Evolutionary conservation across 2,113 vertebrate genomes (phyloP).

Genomic region (Channa argus): DNA sequence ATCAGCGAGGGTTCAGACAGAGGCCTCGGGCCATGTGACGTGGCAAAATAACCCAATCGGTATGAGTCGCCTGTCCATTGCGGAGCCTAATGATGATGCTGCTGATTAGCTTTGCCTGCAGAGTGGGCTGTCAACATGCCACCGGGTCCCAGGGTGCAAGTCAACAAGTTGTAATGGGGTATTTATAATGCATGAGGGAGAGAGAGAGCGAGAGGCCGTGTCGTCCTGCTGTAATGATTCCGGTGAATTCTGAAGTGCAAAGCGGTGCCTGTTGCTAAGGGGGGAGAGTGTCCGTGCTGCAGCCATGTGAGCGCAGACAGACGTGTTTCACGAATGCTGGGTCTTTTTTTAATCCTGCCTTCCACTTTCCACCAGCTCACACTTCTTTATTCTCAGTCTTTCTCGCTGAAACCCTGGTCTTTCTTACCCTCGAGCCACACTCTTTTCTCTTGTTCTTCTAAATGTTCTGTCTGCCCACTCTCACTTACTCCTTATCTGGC

Average conservation of each 20-base stretch:
- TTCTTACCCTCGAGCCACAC: conserved; percentile 44
- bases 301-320: conserved; percentile 20
- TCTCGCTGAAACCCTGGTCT: conserved; percentile 20
- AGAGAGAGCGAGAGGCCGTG: not conserved
- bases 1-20: conserved; percentile 33
- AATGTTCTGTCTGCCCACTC: conserved; percentile 23
- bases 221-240: conserved; percentile 39
- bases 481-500: conserved; percentile 30
- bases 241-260: conserved; percentile 54
- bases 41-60: conserved; percentile 64
- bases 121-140: conserved; percentile 56
- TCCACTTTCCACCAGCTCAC: conserved; percentile 24
- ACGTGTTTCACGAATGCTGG: conserved; percentile 53
- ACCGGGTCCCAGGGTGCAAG: conserved; percentile 36
- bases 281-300: conserved; percentile 32
- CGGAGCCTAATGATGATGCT: conserved; percentile 54
- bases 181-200: conserved; percentile 66
- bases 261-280: conserved; percentile 47
- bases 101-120: conserved; percentile 61
- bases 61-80: conserved; percentile 15
- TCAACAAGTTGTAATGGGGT: conserved; percentile 72
- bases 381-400: conserved; percentile 38
- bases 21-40: conserved; percentile 41
- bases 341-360: conserved; percentile 48
- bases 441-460: conserved; percentile 21